Base-by-base conservation (phyloP, 2,888 invertebrate genomes). In the Cremastinae sp. region DNA sequence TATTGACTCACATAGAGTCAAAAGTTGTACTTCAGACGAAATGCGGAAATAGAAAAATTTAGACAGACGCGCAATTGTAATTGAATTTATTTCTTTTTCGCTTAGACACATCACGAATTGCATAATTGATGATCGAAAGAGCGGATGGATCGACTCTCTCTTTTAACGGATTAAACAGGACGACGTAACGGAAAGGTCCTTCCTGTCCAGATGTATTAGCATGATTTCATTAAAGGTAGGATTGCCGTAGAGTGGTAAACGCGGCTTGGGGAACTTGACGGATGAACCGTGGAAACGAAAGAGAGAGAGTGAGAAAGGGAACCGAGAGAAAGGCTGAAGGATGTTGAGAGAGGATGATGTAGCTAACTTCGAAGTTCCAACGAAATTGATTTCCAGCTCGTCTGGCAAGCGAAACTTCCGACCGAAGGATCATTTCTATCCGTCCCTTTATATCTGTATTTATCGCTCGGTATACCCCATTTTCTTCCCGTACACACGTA, bases 381-480 rank as follows among this genome's bases (percentile, higher is more conserved):
- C 56, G 61, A 75, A 71, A 75, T 75, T 75, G 66, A 75, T 75
- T 75, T 75, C 71, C 66, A 71, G 55, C 61, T 66, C 61, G 71
- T 56, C 66, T 66, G 61, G 49, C 71, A 66, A 16, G 61, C 12
- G 66, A 66, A 75, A 75, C 71, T 71, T 75, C 62, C 61, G n/a
- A 66, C 61, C 41, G 14, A 51, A 39, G 55, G 41, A 71, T 65
- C 53, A 70, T 70, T 70, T 59, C 59, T 45, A 43, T 12, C 35
- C 22, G 18, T 28, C 28, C 28, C 22, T 22, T 16, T 41, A 22
- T 28, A 58, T 14, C 14, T 43, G 51, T 70, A 9, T 39, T 49
- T 59, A 10, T 69, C 14, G 51, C 7, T 2, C 28, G 28, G 28
- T 28, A 28, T 28, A 28, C 28, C 28, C 28, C 28, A 28, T 28